Evolutionary conservation across 2,888 invertebrate genomes (phyloP).

Genomic region (Amphipoea oculea): DNA sequence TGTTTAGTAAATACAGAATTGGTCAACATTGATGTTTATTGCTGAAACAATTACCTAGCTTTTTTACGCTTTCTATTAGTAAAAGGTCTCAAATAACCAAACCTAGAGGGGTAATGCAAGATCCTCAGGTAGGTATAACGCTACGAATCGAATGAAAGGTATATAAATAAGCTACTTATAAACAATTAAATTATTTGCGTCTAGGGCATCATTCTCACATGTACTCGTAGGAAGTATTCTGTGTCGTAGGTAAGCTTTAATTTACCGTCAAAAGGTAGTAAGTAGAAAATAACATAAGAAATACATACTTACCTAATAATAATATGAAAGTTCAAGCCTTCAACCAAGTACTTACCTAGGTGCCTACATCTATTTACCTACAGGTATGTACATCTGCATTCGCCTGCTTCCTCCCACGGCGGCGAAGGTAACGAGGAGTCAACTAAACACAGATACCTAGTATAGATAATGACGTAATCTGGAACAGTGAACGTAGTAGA

Average conservation of each 20-base stretch:
- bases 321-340: neutral
- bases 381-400: slow-evolving; percentile 24
- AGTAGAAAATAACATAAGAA: neutral
- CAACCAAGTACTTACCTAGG: neutral
- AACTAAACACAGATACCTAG: slow-evolving; percentile 66
- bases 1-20: neutral
- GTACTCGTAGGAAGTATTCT: neutral
- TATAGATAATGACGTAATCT: slow-evolving; percentile 85
- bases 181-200: neutral
- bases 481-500: slow-evolving; percentile 87
- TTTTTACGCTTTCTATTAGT: neutral
- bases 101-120: neutral
- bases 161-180: neutral
- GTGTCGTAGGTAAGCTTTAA: neutral
- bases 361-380: neutral
- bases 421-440: slow-evolving; percentile 64
- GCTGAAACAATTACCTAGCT: neutral
- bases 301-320: neutral
- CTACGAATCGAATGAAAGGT: neutral
- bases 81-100: neutral
- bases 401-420: slow-evolving; percentile 45
- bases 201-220: neutral
- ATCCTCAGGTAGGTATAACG: no score
- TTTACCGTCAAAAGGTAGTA: neutral
- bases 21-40: neutral